Evolutionary conservation across 2,797 vertebrate species (phyloP), one percentile per base, ranked within the genome.

Genomic region (Clarias fuscus): DNA sequence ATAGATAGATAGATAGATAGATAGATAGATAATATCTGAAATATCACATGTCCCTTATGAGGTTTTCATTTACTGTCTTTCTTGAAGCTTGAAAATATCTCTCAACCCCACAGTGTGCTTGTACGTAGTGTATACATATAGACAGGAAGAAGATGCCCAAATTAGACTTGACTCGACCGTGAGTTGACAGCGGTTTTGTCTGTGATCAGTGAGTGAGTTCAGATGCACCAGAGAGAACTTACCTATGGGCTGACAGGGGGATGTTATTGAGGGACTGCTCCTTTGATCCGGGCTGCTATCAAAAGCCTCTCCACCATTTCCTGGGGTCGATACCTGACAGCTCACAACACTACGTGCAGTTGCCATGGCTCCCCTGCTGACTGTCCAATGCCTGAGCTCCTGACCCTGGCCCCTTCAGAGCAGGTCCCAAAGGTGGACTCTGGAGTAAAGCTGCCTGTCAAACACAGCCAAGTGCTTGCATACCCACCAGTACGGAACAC

Each of bases 281-380:
- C 90, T 90, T 91, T 90, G 87, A 91, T 91, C 84, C 65, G 53
- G 64, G 67, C 65, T 40, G 65, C 78, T 86, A 87, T 71, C 86
- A 82, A 87, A 91, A 71, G 86, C 70, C 27, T 80, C 70, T 82
- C 83, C 76, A 81, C 88, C 72, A 72, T 83, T 90, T 88, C 82
- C 83, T 79, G 30, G 65, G 84, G 86, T 90, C 86, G 86, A 91
- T 91, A 88, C 80, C 88, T 89, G 87, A 89, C 88, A 90, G 87
- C 81, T 90, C 88, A 89, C 88, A 88, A 77, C 78, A 83, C 87
- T 86, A 85, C 61, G 87, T 84, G 87, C 88, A 75, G 88, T 90
- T 92, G 88, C 89, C 87, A 92, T 89, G 88, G 86, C 86, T 88
- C 85, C 86, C 84, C 17, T 68, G 83, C 43, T 82, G 88, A 90